Base-by-base conservation (phyloP, 2,797 vertebrate genomes). In the Syndactyla subalaris region DNA sequence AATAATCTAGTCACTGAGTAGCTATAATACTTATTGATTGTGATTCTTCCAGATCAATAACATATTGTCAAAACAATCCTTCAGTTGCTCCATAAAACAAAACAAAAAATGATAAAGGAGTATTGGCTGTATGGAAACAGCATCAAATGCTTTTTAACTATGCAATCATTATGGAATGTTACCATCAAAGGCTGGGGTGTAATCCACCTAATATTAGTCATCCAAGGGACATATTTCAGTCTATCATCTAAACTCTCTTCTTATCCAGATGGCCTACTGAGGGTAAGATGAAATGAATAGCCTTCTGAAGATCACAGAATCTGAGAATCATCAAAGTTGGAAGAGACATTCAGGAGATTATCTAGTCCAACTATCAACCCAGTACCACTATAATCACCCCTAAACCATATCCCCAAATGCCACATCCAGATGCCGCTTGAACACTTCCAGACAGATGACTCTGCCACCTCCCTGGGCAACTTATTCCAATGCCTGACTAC, bases 21-120 rank as follows among this genome's bases (percentile, higher is more conserved):
- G 75, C 85, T 94, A 55, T 96, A 96, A 97, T 90, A 92, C 36
- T 65, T 94, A 97, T 94, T 79, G 93, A 98, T 80, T 83, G 84
- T 94, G 52, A 90, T 97, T 92, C 89, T 88, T 85, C 66, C 38
- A 87, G 59, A 87, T 97, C 93, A 92, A 97, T 94, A 95, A 8
- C 36, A 75, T 66, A 88, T 92, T 85, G 88, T 94, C 82, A 96
- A 94, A 95, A 92, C 49, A 92, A 88, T 85, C 49, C 82, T 96
- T 95, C 63, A 78, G 55, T 43, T 94, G 43, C 74, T 92, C 41
- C 30, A 74, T 41, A 88, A 61, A 92, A 59, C 83, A 89, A 68
- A 95, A 30, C 13, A 71, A 62, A 67, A 89, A 66, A 17, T 91
- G 36, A 90, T 88, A 75, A 92, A 84, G 26, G 46, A 67, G 21